Evolutionary conservation across 2,888 invertebrate species (phyloP).

Genomic region (Halocaridina rubra): DNA sequence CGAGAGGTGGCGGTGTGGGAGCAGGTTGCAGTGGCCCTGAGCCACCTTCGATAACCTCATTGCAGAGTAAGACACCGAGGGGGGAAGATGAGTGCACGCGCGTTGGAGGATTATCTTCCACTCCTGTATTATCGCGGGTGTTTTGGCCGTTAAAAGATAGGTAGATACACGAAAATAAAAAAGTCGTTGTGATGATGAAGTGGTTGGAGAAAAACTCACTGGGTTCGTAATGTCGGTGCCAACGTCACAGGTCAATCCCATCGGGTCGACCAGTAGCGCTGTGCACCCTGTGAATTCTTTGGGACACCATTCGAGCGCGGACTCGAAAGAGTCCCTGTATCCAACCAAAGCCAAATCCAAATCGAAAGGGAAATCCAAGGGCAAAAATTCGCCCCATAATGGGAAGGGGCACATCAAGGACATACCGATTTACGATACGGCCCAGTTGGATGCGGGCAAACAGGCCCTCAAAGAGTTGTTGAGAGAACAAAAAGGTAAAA

Average conservation of each 20-base stretch:
- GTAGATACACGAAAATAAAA: no score
- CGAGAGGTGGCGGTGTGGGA: constrained; percentile 29
- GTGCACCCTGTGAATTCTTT: neutral
- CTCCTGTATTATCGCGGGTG: neutral
- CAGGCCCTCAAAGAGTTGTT: constrained; percentile 56
- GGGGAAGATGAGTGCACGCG: constrained; percentile 10
- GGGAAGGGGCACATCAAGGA: neutral
- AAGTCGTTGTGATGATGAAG: neutral
- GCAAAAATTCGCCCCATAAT: neutral
- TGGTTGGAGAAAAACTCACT: neutral
- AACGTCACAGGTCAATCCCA: neutral
- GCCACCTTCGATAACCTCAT: constrained; percentile 12
- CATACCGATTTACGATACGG: neutral
- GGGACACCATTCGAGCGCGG: neutral
- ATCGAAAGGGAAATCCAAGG: neutral
- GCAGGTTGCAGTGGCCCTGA: neutral
- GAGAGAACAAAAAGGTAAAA: constrained; percentile 45
- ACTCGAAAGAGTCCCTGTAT: neutral
- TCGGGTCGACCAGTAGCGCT: neutral
- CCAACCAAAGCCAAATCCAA: neutral
- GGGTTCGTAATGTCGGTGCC: constrained; percentile 30
- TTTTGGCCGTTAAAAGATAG: neutral
- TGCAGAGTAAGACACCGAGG: constrained; percentile 7
- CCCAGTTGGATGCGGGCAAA: constrained; percentile 53
- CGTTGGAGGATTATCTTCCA: neutral